Evolutionary conservation across 2,113 vertebrate genomes (phyloP), one percentile per base, ranked within the genome.

Genomic region (Clinocottus analis): DNA sequence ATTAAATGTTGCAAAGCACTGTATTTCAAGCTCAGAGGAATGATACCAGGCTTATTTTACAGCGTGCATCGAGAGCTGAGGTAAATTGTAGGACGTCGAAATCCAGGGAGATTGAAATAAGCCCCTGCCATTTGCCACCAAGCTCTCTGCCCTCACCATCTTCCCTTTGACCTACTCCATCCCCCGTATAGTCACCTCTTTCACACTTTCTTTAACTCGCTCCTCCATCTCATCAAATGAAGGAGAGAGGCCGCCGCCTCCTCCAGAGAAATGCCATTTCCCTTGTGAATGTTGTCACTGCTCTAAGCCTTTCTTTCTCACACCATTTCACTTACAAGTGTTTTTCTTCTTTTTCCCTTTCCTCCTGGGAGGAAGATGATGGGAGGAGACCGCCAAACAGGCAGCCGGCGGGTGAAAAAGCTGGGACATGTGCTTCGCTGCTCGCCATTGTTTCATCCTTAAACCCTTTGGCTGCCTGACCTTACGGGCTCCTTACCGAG

Each of bases 301-400:
- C 85, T 87, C 79, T 64, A 70, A 87, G 74, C 69, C 84, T 80
- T 88, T 87, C 62, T 82, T 84, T 87, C 75, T 87, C 82, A 89
- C 80, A 85, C 85, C 84, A 88, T 93, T 92, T 92, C 89, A 85
- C 80, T 85, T 72, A 66, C 79, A 90, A 89, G 87, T 85, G 72
- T 82, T 87, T 89, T 72, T 56, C 16, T 14, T 39, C 13, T 23
- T 45, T 60, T 47, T 33, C 47, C 67, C 80, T 87, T 55, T 66
- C 90, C 82, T 79, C 75, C 59, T 16, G 59, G 74, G 76, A 85
- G 61, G 72, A 43, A 35, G 62, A 78, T 5, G 43, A 70, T 33
- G 58, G 43, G 29, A 68, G 41, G 72, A 77, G 51, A 71, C 27
- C 4, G 2, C 58, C 72, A 68, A 79, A 77, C 63, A 67, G 67